Evolutionary conservation across 2,888 invertebrate genomes (phyloP), one percentile per base, ranked within the genome.

Genomic region (Tetranychus truncatus): DNA sequence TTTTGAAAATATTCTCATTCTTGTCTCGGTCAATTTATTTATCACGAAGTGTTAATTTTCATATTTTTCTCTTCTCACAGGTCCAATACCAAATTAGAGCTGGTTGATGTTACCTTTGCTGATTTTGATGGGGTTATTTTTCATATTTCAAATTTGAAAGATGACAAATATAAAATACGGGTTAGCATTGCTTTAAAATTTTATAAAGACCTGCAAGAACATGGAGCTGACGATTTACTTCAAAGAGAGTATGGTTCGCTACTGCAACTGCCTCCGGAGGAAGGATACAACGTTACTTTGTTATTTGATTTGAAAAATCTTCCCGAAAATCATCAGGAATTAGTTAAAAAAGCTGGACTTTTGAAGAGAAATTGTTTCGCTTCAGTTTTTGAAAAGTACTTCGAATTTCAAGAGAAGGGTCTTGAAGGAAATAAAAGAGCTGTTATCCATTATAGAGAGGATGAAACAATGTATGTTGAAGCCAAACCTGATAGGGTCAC

Each of bases 111-210:
- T 81, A 89, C 87, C 80, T 88, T 94, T 83, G 92, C 94, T 80
- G 99, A 99, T 86, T 99, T 99, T 86, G 99, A 99, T 87, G 97
- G 99, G 81, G 97, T 95, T 78, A 85, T 97, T 80, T 99, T 95
- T 87, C 96, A 95, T 85, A 90, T 99, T 86, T 95, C 96, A 78
- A 99, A 96, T 87, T 87, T 93, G 81, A 91, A 92, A 85, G 90
- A 91, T 81, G 95, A 97, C 84, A 95, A 95, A 87, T 90, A 91
- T 81, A 96, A 95, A 89, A 89, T 99, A 86, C 89, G 91, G 87
- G 95, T 97, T 85, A 97, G 96, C 87, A 97, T 97, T 86, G 90
- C 93, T 81, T 86, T 99, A 81, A 97, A 97, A 85, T 99, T 97
- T 87, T 97, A 94, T 84, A 91, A 94, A 85, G 95, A 99, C 85